phyloP scores from a whole-genome alignment of 2,113 vertebrate species.

The Sinocyclocheilus grahami region DNA sequence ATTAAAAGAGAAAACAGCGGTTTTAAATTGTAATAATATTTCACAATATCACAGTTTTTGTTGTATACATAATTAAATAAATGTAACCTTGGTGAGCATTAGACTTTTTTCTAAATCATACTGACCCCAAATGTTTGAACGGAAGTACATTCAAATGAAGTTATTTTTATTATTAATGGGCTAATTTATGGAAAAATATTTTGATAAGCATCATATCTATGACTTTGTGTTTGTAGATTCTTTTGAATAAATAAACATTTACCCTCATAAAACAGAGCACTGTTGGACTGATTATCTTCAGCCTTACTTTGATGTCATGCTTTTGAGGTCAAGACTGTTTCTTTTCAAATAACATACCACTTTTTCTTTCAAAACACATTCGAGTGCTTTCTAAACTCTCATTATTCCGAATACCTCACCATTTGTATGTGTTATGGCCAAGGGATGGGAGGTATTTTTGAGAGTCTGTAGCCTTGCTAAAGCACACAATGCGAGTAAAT shows the following conservation, averaged over 20 bases:
- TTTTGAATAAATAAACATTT: not conserved
- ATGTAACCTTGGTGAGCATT: too few species aligned
- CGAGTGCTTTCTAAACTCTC: constrained; percentile 27
- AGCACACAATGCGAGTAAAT: not conserved
- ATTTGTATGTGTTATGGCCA: constrained; percentile 33
- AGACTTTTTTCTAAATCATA: too few species aligned
- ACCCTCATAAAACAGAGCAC: constrained; percentile 58
- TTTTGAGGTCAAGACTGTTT: constrained; percentile 52
- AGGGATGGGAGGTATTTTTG: constrained; percentile 18
- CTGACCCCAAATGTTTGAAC: not conserved
- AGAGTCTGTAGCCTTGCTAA: constrained; percentile 19
- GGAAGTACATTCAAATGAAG: not conserved
- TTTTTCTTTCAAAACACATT: constrained; percentile 30
- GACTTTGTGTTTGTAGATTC: not conserved
- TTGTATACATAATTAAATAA: not conserved
- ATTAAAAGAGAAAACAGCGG: not conserved
- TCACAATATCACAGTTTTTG: not conserved
- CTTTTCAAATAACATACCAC: constrained; percentile 11
- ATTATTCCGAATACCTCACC: constrained; percentile 34
- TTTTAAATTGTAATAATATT: not conserved
- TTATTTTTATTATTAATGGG: not conserved
- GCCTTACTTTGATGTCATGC: constrained; percentile 60
- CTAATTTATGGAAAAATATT: not conserved
- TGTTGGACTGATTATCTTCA: constrained; percentile 49
- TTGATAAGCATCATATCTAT: not conserved